phyloP scores from a whole-genome alignment of 2,113 vertebrate genomes.

The Oreocharis arfaki region DNA sequence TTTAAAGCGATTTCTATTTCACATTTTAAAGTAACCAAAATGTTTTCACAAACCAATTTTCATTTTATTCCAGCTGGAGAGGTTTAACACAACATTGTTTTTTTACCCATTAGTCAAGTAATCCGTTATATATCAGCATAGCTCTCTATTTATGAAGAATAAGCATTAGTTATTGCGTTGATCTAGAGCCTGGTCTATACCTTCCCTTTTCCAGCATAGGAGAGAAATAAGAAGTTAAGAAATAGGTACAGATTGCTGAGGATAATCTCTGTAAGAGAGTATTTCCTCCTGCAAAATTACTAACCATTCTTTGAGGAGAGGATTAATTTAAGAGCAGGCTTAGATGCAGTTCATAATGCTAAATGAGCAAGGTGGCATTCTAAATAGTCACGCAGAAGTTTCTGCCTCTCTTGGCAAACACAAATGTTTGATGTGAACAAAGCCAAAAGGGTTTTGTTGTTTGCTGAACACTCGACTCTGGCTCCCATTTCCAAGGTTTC shows the following conservation, averaged over 20 bases:
- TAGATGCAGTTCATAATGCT: not conserved
- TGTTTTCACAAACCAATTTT: not conserved
- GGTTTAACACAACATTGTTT: not conserved
- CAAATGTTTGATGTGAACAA: not conserved
- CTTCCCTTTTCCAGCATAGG: not conserved
- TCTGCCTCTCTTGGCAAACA: not conserved
- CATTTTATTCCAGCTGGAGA: not conserved
- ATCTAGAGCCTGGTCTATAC: not conserved
- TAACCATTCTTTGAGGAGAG: not conserved
- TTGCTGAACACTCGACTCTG: not conserved
- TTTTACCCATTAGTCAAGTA: not conserved
- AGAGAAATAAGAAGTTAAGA: not conserved
- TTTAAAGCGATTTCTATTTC: not conserved
- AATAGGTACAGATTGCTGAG: not conserved
- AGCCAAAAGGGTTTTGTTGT: not conserved
- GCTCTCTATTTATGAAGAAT: not conserved
- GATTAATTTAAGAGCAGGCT: conserved; percentile 7
- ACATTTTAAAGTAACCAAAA: not conserved
- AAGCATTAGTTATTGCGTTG: not conserved
- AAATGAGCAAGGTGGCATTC: conserved; percentile 33
- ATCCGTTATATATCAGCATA: not conserved
- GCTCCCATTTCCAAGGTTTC: not conserved
- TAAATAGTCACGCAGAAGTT: not conserved
- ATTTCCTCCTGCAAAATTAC: not conserved
- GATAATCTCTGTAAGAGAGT: not conserved